Base-by-base conservation (phyloP, 2,797 vertebrate species). In the Trachurus trachurus region DNA sequence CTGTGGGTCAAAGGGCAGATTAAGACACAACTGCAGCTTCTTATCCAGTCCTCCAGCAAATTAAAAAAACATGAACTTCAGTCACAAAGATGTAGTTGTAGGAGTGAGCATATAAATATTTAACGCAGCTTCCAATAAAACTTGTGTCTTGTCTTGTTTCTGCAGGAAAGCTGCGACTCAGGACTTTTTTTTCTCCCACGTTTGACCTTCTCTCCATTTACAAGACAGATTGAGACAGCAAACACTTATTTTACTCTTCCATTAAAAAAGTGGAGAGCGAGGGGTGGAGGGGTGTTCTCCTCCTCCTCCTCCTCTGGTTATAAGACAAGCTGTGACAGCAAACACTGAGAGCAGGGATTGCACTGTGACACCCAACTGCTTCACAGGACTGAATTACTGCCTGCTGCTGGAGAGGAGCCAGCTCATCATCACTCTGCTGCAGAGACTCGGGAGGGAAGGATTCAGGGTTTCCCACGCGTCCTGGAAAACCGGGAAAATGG, bases 321-420 rank as follows among this genome's bases (percentile, higher is more conserved):
- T 61, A 0, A 39, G 59, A 78, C 66, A 44, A 60, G 60, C 70
- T 50, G 21, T 71, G 80, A 72, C 42, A n/a, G 66, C 2, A 39
- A 54, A 76, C 60, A 76, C 40, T 31, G 66, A 53, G 58, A 53
- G 58, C 39, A 21, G 21, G 49, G 66, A 70, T 79, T 64, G 66
- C 6, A 47, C 44, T 31, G 50, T 50, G 58, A 52, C 74, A 63
- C 66, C 29, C 29, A 21, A 16, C 45, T 10, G 67, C 52, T 58
- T 75, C 60, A 19, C 47, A 40, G 17, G 21, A 50, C 45, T 12
- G 49, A 65, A 54, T 69, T 50, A 40, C 31, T 40, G 47, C 39
- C 7, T 58, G 8, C 45, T 37, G 60, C 53, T 40, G 64, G 11
- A n/a, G 47, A 4, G 0, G 11, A 66, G 54, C 60, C 56, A 73